These are phyloP conservation scores for Drosophila athabasca DNA, from an alignment of 1,140 invertebrate species.

Conservation along the genomic window DNA sequence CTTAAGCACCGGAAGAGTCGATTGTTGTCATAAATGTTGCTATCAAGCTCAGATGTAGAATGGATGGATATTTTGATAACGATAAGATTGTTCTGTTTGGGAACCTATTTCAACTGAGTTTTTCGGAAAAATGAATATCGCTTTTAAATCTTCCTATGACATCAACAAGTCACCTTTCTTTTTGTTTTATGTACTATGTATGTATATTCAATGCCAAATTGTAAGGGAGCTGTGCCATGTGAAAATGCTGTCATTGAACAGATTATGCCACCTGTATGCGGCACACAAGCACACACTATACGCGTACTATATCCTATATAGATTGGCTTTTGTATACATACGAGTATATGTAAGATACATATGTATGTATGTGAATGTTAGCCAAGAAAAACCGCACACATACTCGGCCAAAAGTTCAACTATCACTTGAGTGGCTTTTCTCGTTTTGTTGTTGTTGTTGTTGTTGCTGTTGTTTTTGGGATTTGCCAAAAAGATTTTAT, in stretches of 20 bases:
- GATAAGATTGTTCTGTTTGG: constrained; percentile 10
- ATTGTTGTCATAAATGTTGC: constrained; percentile 1
- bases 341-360: too few relatives aligned
- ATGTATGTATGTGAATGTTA: neutral
- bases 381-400: neutral
- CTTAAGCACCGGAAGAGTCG: neutral
- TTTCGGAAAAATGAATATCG: too few relatives aligned
- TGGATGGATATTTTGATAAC: constrained; percentile 21
- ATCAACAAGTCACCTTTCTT: too few relatives aligned
- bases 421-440: constrained; percentile 26
- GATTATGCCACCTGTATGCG: constrained; percentile 12
- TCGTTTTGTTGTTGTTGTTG: neutral
- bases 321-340: neutral
- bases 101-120: too few relatives aligned
- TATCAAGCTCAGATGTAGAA: constrained; percentile 4
- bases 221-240: too few relatives aligned
- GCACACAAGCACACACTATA: neutral
- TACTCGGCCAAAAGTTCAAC: constrained; percentile 14
- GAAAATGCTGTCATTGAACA: neutral
- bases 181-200: too few relatives aligned
- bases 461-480: neutral
- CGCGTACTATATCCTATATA: neutral
- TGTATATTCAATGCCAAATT: too few relatives aligned
- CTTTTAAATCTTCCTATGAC: too few relatives aligned
- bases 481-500: constrained; percentile 35